Base-by-base conservation (phyloP, 2,113 vertebrate genomes). In the Saccopteryx bilineata region DNA sequence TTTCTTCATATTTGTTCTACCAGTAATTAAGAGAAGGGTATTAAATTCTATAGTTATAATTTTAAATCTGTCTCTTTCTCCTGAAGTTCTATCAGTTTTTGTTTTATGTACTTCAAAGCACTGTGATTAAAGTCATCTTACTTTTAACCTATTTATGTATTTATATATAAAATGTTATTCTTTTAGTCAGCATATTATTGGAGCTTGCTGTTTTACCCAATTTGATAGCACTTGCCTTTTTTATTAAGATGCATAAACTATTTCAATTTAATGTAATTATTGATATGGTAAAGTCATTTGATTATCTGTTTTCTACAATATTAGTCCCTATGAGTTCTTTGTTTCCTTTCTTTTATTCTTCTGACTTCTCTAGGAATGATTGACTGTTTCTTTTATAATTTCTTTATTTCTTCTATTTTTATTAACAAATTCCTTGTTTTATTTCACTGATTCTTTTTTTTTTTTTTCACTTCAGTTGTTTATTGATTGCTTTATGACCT, bases 321-420 rank as follows among this genome's bases (percentile, higher is more conserved):
- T 76, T 78, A 65, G 8, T 83, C 7, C 33, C 48, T 54, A 61
- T 72, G 11, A 4, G 33, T 56, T 54, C 21, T 69, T 92, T 78
- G n/a, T 63, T 69, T 7, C 2, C 13, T 9, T 83, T 50, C 6
- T 78, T 60, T 87, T 69, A 21, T 76, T 83, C 69, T 76, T 68
- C 17, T 76, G 17, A 54, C 17, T 71, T 92, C 48, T 33, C 33
- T 50, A 28, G 48, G 26, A 52, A 23, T 28, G 14, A 69, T 28
- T 92, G 68, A 74, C 46, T 48, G 13, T 66, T 78, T 87, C 14
- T 94, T 85, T 82, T 56, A 58, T 66, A 82, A 50, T 33, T 76
- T 7, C 2, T 69, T 58, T 84, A 69, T 68, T 21, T 71, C 24
- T 50, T 94, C 52, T 69, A 26, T 76, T 60, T 76, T 61, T 87